These are phyloP conservation scores for Lepidochrysops patricia DNA, from an alignment of 2,888 invertebrate species.

Conservation along the genomic window DNA sequence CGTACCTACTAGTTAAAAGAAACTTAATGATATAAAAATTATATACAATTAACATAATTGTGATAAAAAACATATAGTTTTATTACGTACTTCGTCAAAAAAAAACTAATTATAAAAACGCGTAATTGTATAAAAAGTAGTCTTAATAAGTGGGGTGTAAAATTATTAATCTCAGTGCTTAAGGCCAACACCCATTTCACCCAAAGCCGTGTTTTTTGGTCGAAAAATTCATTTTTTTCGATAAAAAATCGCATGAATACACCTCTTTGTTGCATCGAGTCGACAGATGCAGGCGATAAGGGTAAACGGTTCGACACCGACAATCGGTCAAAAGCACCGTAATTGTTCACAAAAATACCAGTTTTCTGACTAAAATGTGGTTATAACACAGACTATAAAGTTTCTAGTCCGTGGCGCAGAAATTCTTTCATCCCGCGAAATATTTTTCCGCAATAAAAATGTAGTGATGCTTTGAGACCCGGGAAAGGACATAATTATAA, in stretches of 20 bases:
- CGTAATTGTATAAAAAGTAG: not conserved
- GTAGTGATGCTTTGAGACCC: too few species aligned
- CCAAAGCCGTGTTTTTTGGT: constrained; percentile 42
- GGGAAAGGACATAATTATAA: too few species aligned
- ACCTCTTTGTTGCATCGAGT: constrained; percentile 43
- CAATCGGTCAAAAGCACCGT: constrained; percentile 46
- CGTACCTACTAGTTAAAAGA: too few species aligned
- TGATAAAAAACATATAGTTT: too few species aligned
- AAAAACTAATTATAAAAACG: not conserved
- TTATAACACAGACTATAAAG: too few species aligned
- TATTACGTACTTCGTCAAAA: not conserved
- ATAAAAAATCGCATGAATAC: constrained; percentile 28
- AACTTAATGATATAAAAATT: too few species aligned
- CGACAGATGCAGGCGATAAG: constrained; percentile 58
- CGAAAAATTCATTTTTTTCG: constrained; percentile 31
- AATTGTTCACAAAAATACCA: not conserved
- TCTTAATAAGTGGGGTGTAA: not conserved
- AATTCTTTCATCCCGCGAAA: too few species aligned
- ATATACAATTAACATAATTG: too few species aligned
- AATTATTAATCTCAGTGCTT: constrained; percentile 15
- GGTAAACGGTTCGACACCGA: constrained; percentile 63
- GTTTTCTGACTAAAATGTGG: not conserved
- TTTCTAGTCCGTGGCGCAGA: too few species aligned
- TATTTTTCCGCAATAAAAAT: too few species aligned
- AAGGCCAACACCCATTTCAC: constrained; percentile 28